Percentiles rank a stretch among this genome's conserved stretches.
These are phyloP conservation scores for Fukomys damarensis DNA, from an alignment of 2,113 vertebrate genomes.

Conservation along the genomic window DNA sequence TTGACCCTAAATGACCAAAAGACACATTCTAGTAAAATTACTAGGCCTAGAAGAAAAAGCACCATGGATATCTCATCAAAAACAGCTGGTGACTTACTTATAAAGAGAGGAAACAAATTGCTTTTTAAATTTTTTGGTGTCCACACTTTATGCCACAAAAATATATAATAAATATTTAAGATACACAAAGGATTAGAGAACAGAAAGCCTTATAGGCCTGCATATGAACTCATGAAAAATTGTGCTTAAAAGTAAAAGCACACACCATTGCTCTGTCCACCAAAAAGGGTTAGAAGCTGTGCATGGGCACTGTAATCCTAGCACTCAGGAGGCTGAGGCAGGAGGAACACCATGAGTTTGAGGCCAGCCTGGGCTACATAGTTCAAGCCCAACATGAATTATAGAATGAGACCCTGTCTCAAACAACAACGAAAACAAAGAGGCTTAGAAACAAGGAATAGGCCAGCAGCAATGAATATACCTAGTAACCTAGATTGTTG, in stretches of 20 bases:
- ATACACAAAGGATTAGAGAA: neutral
- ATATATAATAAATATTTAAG: conserved; percentile 30
- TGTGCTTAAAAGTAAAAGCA: conserved; percentile 20
- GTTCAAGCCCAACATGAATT: neutral
- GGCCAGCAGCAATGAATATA: neutral
- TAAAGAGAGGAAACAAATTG: conserved; percentile 24
- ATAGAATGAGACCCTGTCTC: neutral
- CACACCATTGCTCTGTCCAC: neutral
- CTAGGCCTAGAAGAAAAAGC: conserved; percentile 18
- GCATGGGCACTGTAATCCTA: neutral
- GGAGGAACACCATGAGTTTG: neutral
- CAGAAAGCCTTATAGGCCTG: neutral
- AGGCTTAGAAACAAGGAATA: neutral
- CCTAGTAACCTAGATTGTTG: neutral
- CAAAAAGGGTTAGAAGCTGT: neutral
- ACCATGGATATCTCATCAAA: neutral
- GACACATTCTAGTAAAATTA: conserved; percentile 38
- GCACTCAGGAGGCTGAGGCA: neutral
- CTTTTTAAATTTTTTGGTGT: neutral
- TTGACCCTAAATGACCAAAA: conserved; percentile 39
- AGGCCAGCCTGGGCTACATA: neutral
- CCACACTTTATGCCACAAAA: neutral
- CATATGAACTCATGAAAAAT: conserved; percentile 4
- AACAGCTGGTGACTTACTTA: neutral
- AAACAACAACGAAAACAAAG: neutral